phyloP scores from a whole-genome alignment of 2,797 vertebrate genomes.

The Leuciscus waleckii region DNA sequence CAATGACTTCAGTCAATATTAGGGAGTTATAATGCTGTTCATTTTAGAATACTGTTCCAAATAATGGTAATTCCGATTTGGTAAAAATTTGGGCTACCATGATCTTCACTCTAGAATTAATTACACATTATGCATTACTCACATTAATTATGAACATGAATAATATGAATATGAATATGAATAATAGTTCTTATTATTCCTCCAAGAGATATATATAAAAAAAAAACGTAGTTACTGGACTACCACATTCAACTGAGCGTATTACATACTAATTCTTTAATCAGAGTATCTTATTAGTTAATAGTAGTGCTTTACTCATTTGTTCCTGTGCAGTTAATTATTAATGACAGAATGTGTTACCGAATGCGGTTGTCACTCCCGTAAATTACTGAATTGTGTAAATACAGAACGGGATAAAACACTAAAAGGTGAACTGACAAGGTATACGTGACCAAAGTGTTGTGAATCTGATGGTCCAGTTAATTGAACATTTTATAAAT shows the following conservation, averaged over 20 bases:
- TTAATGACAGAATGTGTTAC: background rate
- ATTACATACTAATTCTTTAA: background rate
- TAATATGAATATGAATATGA: no score
- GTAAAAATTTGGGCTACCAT: background rate
- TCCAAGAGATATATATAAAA: background rate
- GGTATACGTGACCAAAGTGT: no score
- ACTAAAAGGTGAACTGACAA: background rate
- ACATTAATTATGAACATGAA: background rate
- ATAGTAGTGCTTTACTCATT: no score
- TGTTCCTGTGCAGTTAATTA: no score
- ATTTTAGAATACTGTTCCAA: no score
- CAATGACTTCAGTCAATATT: no score
- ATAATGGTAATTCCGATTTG: no score
- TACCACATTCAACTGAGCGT: background rate
- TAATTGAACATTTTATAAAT: no score
- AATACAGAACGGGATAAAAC: no score
- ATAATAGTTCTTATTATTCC: background rate
- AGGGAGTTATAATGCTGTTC: no score
- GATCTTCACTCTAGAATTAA: background rate
- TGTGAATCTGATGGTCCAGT: no score
- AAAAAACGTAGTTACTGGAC: background rate
- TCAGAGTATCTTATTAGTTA: background rate
- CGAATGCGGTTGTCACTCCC: background rate
- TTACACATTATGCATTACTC: background rate
- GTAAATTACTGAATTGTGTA: no score